Conservation (phyloP, 2,113 vertebrate genomes). For the Carassius carassius region DNA sequence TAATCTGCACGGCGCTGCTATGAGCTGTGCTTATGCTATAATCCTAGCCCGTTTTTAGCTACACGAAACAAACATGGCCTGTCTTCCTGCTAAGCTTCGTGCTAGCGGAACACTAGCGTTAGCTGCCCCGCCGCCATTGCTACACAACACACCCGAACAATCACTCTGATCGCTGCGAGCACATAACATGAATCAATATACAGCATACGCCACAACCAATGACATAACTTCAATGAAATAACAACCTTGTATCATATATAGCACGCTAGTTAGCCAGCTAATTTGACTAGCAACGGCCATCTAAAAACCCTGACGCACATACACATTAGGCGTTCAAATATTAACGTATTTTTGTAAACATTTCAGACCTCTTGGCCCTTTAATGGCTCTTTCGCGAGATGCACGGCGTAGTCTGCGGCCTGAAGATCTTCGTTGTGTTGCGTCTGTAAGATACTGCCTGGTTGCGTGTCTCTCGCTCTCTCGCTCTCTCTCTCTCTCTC, state of each 20-base stretch:
- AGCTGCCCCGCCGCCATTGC: conserved; percentile 49
- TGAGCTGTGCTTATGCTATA: conserved; percentile 24
- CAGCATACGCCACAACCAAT: not conserved
- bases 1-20: not conserved
- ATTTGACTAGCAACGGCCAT: conserved; percentile 13
- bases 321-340: not conserved
- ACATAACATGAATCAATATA: not conserved
- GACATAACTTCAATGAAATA: not conserved
- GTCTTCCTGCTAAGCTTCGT: conserved; percentile 30
- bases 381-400: not conserved
- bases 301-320: not conserved
- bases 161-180: too few species aligned
- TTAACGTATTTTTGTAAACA: not conserved
- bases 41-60: conserved; percentile 27
- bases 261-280: conserved; percentile 59
- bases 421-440: conserved; percentile 52
- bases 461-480: conserved; percentile 27
- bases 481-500: too few species aligned
- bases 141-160: not conserved
- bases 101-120: conserved; percentile 22
- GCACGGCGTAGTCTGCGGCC: conserved; percentile 3
- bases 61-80: conserved; percentile 50
- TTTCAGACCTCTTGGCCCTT: conserved; percentile 47
- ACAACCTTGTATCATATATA: conserved; percentile 20
- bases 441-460: conserved; percentile 50